Conservation (phyloP, 2,797 vertebrate species). For the Rhinichthys osculus region DNA sequence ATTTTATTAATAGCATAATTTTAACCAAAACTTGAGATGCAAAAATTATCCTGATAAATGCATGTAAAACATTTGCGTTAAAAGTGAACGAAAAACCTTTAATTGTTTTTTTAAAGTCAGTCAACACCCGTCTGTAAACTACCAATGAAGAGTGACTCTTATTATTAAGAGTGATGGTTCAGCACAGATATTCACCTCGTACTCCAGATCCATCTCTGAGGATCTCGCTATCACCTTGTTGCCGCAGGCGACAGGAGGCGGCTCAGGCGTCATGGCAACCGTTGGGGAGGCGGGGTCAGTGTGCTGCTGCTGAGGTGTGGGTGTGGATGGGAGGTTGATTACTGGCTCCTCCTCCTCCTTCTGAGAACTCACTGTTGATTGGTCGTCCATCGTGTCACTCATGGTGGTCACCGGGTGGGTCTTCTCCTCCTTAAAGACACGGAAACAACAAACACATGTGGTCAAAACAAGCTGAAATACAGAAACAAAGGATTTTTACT, state of each 20-base stretch:
- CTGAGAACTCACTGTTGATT: constrained; percentile 73
- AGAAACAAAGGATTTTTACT: constrained; percentile 49
- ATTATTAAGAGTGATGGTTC: not conserved
- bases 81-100: no score
- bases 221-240: constrained; percentile 70
- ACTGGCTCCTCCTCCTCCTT: constrained; percentile 75
- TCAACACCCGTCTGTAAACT: not conserved
- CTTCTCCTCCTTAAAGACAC: constrained; percentile 70
- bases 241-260: constrained; percentile 69
- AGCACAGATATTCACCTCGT: constrained; percentile 59
- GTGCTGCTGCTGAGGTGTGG: constrained; percentile 74
- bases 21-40: not conserved
- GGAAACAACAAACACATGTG: constrained; percentile 31
- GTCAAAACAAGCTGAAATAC: constrained; percentile 3
- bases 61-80: not conserved
- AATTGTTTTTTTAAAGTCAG: no score
- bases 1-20: not conserved
- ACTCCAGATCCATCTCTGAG: constrained; percentile 71
- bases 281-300: constrained; percentile 82
- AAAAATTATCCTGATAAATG: not conserved
- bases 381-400: constrained; percentile 76
- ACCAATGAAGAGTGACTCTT: not conserved
- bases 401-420: constrained; percentile 73
- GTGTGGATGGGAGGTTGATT: constrained; percentile 64
- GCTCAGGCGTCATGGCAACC: constrained; percentile 78